Evolutionary conservation across 1,140 invertebrate species (phyloP).

Genomic region (Drosophila albomicans): DNA sequence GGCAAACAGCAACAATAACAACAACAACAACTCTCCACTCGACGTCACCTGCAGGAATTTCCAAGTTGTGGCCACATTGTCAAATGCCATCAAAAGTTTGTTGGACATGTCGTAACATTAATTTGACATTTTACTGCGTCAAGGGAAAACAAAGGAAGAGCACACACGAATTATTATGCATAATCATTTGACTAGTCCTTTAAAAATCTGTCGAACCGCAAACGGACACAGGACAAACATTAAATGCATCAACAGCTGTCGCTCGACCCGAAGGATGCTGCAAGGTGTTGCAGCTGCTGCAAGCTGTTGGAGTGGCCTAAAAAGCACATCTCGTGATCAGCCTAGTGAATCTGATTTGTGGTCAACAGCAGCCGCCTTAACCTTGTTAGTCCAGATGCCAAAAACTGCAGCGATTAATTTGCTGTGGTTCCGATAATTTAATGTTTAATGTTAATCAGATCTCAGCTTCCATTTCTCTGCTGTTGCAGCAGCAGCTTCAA

Average conservation of each 20-base stretch:
- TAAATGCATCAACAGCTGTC: constrained; percentile 57
- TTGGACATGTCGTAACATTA: constrained; percentile 81
- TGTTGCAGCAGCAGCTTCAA: constrained; percentile 47
- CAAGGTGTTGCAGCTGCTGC: constrained; percentile 57
- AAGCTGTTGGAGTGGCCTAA: constrained; percentile 66
- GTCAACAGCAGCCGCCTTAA: constrained; percentile 47
- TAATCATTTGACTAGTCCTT: constrained; percentile 49
- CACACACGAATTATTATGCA: constrained; percentile 35
- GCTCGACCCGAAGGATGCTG: constrained; percentile 53
- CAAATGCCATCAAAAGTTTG: constrained; percentile 77
- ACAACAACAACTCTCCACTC: constrained; percentile 32
- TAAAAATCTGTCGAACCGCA: constrained; percentile 76
- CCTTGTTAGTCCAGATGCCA: constrained; percentile 68
- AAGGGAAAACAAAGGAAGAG: constrained; percentile 10
- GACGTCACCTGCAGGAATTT: constrained; percentile 82
- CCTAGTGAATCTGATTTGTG: constrained; percentile 79
- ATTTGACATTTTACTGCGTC: constrained; percentile 79
- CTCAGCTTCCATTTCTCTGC: constrained; percentile 19
- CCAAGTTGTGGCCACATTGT: constrained; percentile 68
- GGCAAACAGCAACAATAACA: no score
- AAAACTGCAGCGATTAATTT: constrained; percentile 70
- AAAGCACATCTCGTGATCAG: constrained; percentile 50
- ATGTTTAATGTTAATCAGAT: constrained; percentile 62
- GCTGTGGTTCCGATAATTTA: constrained; percentile 73
- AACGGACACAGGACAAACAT: constrained; percentile 52